phyloP scores from a whole-genome alignment of 2,797 vertebrate species.

The Pangasius larnaudii region DNA sequence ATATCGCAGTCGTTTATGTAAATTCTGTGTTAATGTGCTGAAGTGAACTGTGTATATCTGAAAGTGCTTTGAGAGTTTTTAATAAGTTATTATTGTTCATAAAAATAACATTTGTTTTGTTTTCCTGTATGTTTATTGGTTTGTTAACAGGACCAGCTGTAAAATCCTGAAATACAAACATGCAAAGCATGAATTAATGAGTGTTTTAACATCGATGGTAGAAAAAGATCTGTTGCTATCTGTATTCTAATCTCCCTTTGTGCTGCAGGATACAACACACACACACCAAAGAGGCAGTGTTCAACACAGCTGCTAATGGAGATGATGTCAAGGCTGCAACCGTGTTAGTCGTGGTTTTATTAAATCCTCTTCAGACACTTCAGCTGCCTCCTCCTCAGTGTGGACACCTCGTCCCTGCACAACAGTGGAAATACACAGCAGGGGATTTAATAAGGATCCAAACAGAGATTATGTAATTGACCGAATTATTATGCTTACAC shows the following conservation, averaged over 20 bases:
- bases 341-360: slow-evolving; percentile 35
- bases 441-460: slow-evolving; percentile 52
- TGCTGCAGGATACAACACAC: slow-evolving; percentile 4
- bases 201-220: neutral
- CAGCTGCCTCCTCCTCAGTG: slow-evolving; percentile 27
- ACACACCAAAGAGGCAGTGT: slow-evolving; percentile 22
- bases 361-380: slow-evolving; percentile 48
- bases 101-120: neutral
- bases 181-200: slow-evolving; percentile 3
- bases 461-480: slow-evolving; percentile 53
- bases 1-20: neutral
- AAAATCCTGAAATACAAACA: neutral
- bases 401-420: slow-evolving; percentile 35
- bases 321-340: slow-evolving; percentile 40
- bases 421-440: slow-evolving; percentile 35
- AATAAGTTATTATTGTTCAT: neutral
- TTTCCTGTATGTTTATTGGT: neutral
- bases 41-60: neutral
- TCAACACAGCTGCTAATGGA: slow-evolving; percentile 38
- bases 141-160: neutral
- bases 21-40: neutral
- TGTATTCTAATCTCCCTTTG: neutral
- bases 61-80: neutral
- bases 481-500: slow-evolving; percentile 52
- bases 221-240: slow-evolving; percentile 15